Evolutionary conservation across 2,113 vertebrate genomes (phyloP).

Genomic region (Copsychus sechellarum): DNA sequence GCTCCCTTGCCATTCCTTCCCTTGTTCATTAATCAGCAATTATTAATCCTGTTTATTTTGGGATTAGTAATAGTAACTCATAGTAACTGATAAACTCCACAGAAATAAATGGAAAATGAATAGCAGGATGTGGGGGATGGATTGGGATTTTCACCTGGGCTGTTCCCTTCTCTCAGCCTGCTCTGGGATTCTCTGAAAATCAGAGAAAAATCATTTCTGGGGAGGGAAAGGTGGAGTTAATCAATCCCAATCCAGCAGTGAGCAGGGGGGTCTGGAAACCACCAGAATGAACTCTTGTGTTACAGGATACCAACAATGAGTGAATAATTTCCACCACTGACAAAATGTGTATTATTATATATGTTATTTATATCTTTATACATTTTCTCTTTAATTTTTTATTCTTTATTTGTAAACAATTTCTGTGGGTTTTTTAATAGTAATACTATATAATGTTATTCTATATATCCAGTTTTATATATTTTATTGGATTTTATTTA

Average conservation of each 20-base stretch:
- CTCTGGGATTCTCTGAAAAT: not conserved
- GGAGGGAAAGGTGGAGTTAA: not conserved
- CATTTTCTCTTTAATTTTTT: too few relatives aligned
- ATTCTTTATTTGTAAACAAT: not conserved
- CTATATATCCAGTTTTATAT: too few relatives aligned
- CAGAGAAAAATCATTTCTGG: not conserved
- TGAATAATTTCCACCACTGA: not conserved
- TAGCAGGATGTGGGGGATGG: not conserved
- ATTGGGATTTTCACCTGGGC: not conserved
- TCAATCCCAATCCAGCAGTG: not conserved
- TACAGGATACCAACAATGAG: not conserved
- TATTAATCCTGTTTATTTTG: not conserved
- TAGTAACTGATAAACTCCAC: not conserved
- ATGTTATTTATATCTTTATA: not conserved
- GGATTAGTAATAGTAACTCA: too few relatives aligned
- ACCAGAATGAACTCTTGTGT: too few relatives aligned
- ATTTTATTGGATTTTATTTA: not conserved
- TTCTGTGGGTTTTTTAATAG: not conserved
- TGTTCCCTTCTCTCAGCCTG: not conserved
- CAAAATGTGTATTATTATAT: too few relatives aligned
- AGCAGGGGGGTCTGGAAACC: not conserved
- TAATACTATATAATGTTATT: too few relatives aligned
- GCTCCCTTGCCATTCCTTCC: not conserved
- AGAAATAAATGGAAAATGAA: not conserved
- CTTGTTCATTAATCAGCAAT: rapidly evolving